phyloP scores from a whole-genome alignment of 2,888 invertebrate species.

The Thera obeliscata region DNA sequence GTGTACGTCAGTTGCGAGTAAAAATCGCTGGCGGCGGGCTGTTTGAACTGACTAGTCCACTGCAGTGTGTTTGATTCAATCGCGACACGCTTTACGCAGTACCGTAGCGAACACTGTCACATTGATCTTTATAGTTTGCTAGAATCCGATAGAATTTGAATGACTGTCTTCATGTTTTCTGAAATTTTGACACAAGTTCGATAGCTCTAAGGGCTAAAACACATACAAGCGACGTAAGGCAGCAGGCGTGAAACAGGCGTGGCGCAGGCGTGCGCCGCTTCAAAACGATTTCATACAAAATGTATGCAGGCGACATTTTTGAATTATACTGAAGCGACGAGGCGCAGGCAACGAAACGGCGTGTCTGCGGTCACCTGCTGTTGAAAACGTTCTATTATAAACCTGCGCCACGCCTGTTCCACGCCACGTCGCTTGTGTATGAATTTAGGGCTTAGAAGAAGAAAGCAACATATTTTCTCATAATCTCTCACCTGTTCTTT shows the following conservation, averaged over 20 bases:
- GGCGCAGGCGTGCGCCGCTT: too few species aligned
- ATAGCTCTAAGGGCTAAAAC: slow-evolving; percentile 1
- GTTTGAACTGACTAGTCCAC: background rate
- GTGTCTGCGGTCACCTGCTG: too few species aligned
- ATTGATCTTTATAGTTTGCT: slow-evolving; percentile 37
- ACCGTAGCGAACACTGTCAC: slow-evolving; percentile 26
- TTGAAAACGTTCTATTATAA: too few species aligned
- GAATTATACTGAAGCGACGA: too few species aligned
- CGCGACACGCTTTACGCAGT: background rate
- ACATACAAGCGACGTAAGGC: too few species aligned
- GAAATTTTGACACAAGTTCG: slow-evolving; percentile 8
- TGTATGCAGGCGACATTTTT: too few species aligned
- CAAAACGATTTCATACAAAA: too few species aligned
- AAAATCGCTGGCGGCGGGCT: background rate
- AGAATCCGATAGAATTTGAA: slow-evolving; percentile 48
- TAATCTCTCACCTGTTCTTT: slow-evolving; percentile 62
- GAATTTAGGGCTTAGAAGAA: slow-evolving; percentile 4
- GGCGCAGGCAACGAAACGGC: too few species aligned
- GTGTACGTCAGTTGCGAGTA: background rate
- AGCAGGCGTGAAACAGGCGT: too few species aligned
- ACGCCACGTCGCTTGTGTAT: too few species aligned
- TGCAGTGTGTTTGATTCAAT: slow-evolving; percentile 2
- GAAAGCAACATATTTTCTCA: slow-evolving; percentile 28
- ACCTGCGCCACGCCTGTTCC: too few species aligned
- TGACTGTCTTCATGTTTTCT: background rate